A percentile compares a stretch with the other conserved stretches of the same genome.
phyloP scores from a whole-genome alignment of 2,888 invertebrate genomes.

The Teleogryllus oceanicus region DNA sequence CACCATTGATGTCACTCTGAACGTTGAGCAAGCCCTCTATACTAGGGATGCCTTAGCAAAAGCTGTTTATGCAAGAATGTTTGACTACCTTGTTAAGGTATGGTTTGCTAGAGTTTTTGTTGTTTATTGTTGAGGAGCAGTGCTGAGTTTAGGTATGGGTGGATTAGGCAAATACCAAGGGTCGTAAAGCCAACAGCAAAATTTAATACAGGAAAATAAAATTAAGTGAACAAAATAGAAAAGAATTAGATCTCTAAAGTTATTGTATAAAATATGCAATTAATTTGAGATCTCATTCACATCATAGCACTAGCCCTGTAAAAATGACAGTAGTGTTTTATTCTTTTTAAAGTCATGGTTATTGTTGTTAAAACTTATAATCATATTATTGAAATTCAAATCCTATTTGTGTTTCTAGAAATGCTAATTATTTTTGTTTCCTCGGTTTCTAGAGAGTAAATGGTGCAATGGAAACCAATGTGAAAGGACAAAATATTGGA shows the following conservation, averaged over 20 bases:
- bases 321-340: neutral
- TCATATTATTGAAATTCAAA: no score
- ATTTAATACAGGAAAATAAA: neutral
- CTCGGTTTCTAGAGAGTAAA: constrained; percentile 56
- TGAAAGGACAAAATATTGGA: constrained; percentile 58
- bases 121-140: neutral
- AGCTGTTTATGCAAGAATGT: constrained; percentile 60
- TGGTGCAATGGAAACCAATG: constrained; percentile 56
- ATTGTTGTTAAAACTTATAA: no score
- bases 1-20: constrained; percentile 60
- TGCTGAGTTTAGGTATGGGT: no score
- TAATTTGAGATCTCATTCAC: no score
- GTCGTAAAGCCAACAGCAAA: no score
- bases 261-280: neutral
- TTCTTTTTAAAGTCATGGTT: no score
- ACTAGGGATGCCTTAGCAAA: constrained; percentile 64
- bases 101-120: constrained; percentile 4
- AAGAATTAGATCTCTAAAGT: neutral
- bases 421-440: constrained; percentile 26
- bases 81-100: constrained; percentile 60
- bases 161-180: no score
- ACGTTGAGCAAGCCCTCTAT: constrained; percentile 61
- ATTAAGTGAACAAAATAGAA: neutral
- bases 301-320: neutral
- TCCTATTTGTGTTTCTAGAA: no score